These are phyloP conservation scores for Zootermopsis nevadensis DNA, from an alignment of 2,888 invertebrate genomes.

Conservation along the genomic window DNA sequence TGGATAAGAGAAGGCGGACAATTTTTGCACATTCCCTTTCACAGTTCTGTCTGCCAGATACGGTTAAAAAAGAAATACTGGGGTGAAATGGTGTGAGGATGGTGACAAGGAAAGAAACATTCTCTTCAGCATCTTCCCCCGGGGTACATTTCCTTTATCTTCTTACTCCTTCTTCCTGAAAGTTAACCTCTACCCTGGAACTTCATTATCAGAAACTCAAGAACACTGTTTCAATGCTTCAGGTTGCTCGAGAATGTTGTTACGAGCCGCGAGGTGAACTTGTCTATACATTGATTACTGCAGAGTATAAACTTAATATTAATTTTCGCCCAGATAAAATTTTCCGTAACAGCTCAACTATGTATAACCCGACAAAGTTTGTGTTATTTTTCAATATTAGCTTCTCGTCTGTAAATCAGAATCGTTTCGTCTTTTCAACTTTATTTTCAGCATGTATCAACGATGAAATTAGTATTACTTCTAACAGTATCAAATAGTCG, in stretches of 20 bases:
- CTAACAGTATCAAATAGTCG: too few species aligned
- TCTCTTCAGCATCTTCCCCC: slow-evolving; percentile 22
- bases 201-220: slow-evolving; percentile 35
- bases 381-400: too few species aligned
- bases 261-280: background rate
- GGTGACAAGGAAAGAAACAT: slow-evolving; percentile 33
- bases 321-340: slow-evolving; percentile 26
- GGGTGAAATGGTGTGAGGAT: background rate
- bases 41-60: background rate
- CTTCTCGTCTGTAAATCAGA: too few species aligned
- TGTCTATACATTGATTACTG: slow-evolving; percentile 8
- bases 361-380: background rate
- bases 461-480: too few species aligned
- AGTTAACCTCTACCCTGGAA: slow-evolving; percentile 19
- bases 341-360: slow-evolving; percentile 3
- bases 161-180: slow-evolving; percentile 14
- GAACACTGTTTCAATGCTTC: background rate
- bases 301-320: background rate
- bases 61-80: slow-evolving; percentile 26
- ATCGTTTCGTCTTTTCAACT: too few species aligned
- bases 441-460: too few species aligned
- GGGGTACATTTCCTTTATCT: background rate
- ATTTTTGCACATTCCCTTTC: slow-evolving; percentile 17
- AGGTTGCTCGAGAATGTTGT: background rate
- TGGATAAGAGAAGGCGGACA: background rate